Conservation (phyloP, 2,797 vertebrate genomes). For the Phataginus tricuspis region DNA sequence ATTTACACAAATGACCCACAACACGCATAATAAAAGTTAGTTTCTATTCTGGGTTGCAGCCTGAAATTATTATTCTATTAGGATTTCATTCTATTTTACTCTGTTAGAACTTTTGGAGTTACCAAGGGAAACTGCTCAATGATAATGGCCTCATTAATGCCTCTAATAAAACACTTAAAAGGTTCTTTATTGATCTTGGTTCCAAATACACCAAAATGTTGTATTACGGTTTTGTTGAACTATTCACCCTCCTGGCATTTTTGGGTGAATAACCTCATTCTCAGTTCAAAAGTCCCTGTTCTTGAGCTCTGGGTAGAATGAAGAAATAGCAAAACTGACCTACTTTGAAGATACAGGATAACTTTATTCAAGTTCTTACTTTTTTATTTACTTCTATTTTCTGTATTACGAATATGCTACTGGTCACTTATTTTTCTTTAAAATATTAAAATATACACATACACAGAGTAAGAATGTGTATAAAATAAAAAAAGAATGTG, state of each 20-base stretch:
- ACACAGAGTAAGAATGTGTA: not conserved
- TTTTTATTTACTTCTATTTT: not conserved
- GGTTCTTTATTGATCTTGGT: constrained; percentile 81
- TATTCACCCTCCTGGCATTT: constrained; percentile 75
- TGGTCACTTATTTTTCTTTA: not conserved
- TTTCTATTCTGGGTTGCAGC: constrained; percentile 36
- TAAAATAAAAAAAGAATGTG: too few species aligned
- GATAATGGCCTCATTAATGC: constrained; percentile 77
- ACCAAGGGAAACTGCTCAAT: constrained; percentile 69
- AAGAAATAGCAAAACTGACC: constrained; percentile 56
- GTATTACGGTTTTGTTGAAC: constrained; percentile 73
- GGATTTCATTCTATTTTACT: constrained; percentile 64
- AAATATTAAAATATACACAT: not conserved
- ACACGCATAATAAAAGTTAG: not conserved
- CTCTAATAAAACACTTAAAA: constrained; percentile 72
- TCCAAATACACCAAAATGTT: constrained; percentile 76
- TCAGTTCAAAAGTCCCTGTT: constrained; percentile 74
- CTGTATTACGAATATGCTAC: not conserved
- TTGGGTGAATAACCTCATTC: constrained; percentile 72
- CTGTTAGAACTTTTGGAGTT: constrained; percentile 71
- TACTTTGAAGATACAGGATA: constrained; percentile 2
- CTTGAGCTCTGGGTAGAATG: constrained; percentile 21
- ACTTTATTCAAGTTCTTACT: not conserved
- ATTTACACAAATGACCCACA: constrained; percentile 36
- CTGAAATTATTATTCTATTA: constrained; percentile 69